phyloP scores from a whole-genome alignment of 1,140 invertebrate species.

The Eurosta solidaginis region DNA sequence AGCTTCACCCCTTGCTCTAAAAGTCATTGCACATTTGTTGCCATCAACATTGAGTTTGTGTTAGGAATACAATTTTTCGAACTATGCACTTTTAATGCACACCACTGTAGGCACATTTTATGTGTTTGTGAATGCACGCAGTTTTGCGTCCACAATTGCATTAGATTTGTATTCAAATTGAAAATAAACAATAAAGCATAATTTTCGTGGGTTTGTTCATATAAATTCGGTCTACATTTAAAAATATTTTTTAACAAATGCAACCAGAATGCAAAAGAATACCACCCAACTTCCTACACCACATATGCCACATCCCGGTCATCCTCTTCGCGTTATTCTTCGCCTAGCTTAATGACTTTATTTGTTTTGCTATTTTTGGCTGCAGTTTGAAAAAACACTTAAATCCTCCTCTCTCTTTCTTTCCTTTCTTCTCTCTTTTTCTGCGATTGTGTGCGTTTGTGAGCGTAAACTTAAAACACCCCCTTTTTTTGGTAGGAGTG shows the following conservation, averaged over 20 bases:
- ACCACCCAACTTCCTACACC: neutral
- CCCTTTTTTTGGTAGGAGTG: neutral
- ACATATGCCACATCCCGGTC: neutral
- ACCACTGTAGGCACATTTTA: neutral
- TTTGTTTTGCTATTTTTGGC: slow-evolving; percentile 29
- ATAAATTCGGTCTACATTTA: slow-evolving; percentile 27
- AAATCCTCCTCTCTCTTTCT: too few relatives aligned
- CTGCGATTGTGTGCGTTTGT: too few relatives aligned
- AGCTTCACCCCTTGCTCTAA: too few relatives aligned
- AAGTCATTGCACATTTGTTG: too few relatives aligned
- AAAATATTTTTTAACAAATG: slow-evolving; percentile 18
- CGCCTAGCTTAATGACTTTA: slow-evolving; percentile 27
- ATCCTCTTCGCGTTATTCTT: neutral
- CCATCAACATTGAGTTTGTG: too few relatives aligned
- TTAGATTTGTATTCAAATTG: slow-evolving; percentile 29
- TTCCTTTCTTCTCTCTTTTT: too few relatives aligned
- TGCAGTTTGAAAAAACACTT: too few relatives aligned
- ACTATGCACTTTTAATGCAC: too few relatives aligned
- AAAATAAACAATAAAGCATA: slow-evolving; percentile 31
- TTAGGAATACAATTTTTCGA: too few relatives aligned
- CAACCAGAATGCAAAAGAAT: too few relatives aligned
- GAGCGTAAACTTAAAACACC: neutral
- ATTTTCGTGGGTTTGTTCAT: slow-evolving; percentile 30
- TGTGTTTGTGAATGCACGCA: neutral
- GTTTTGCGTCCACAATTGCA: slow-evolving; percentile 36